Evolutionary conservation across 2,797 vertebrate genomes (phyloP), one percentile per base, ranked within the genome.

Genomic region (Aphelocoma californica): DNA sequence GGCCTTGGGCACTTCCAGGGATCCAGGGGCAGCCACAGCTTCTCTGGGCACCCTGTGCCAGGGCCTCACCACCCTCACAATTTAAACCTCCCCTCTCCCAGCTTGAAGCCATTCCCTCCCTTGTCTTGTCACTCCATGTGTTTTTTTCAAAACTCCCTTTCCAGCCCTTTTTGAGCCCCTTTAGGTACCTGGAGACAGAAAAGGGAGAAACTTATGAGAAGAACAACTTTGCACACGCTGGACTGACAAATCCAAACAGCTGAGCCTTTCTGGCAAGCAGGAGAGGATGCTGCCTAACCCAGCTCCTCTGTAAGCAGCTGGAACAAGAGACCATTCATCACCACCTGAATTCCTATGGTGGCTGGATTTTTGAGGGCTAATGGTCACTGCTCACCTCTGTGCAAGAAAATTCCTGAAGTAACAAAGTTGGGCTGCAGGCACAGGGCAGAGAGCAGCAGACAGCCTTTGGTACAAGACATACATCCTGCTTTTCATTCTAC

Each of bases 401-500:
- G 83, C 24, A 71, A n/a, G 53, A 40, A 44, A 79, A 61, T 34
- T 79, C 44, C 71, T 38, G 20, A 64, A 60, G 25, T 31, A 17
- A 62, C 36, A 26, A 71, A 48, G 21, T 6, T 40, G 42, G 54
- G n/a, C 31, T 47, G 53, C 44, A 86, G 80, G 34, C 58, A 18
- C 17, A 5, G 34, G 38, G 38, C 26, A 34, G 47, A 34, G 32
- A 29, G 40, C 32, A 66, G 51, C 34, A 71, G 42, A 5, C 10
- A 6, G 18, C 17, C 26, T 31, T 3, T 3, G 1, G 8, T 36
- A n/a, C 29, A 15, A 61, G 23, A 8, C 4, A 2, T 2, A 2
- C 10, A 24, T 66, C 67, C 53, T 66, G 34, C 38, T 47, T 75
- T 42, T 56, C 20, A 11, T 23, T 29, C 40, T 18, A 9, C 9